Conservation (phyloP, 2,113 vertebrate species). For the Crotalus tigris region DNA sequence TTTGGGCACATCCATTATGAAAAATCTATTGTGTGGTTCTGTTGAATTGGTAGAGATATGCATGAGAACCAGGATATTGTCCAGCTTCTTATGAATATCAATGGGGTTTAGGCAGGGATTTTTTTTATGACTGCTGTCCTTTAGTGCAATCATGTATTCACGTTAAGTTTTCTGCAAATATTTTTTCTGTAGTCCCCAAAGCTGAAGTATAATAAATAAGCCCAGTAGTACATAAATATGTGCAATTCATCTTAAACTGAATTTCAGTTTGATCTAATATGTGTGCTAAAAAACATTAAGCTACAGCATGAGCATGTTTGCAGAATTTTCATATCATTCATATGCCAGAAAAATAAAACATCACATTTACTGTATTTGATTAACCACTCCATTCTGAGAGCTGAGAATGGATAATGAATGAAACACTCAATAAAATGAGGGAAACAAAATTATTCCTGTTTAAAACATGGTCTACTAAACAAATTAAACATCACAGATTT, state of each 20-base stretch:
- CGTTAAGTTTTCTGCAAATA: neutral
- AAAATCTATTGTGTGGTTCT: neutral
- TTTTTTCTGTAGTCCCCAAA: neutral
- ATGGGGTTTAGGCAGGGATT: neutral
- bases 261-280: conserved; percentile 40
- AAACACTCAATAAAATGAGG: neutral
- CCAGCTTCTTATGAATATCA: neutral
- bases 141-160: conserved; percentile 2
- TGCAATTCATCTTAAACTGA: conserved; percentile 15
- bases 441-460: neutral
- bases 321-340: conserved; percentile 37
- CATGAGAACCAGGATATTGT: neutral
- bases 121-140: neutral
- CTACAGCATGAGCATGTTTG: conserved; percentile 9
- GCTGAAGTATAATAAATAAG: neutral
- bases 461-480: neutral
- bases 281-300: conserved; percentile 44
- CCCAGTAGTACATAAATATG: neutral
- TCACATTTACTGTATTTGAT: neutral
- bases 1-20: neutral
- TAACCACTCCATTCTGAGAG: neutral
- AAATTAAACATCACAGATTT: neutral
- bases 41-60: neutral
- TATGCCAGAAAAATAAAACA: conserved; percentile 28
- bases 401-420: neutral